Percentiles rank a stretch among this genome's conserved stretches.
Evolutionary conservation across 1,140 invertebrate species (phyloP).

Genomic region (Camponotus pennsylvanicus): DNA sequence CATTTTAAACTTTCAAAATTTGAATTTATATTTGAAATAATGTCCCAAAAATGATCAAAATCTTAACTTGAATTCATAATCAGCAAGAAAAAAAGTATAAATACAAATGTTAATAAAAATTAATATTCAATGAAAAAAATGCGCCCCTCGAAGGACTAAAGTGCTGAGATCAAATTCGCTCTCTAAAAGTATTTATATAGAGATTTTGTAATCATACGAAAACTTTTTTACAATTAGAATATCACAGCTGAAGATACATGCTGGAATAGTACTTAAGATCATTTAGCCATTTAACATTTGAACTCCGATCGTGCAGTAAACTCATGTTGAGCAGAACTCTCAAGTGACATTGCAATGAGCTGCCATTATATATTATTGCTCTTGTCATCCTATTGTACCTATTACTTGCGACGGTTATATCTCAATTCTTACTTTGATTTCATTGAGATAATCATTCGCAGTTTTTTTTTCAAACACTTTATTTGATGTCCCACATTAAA

Average conservation of each 20-base stretch:
- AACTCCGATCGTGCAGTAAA: constrained; percentile 75
- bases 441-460: neutral
- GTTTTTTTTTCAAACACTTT: neutral
- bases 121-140: no score
- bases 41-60: no score
- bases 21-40: no score
- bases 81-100: no score
- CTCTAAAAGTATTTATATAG: neutral
- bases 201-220: neutral
- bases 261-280: constrained; percentile 70
- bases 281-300: constrained; percentile 80
- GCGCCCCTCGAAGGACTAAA: no score
- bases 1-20: no score
- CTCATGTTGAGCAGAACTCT: constrained; percentile 60
- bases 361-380: constrained; percentile 74
- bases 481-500: neutral
- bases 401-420: constrained; percentile 49
- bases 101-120: no score
- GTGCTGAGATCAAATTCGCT: no score
- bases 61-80: no score
- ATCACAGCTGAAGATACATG: constrained; percentile 21
- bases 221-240: constrained; percentile 55
- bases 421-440: constrained; percentile 52
- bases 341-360: constrained; percentile 69
- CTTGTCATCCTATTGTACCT: constrained; percentile 70